phyloP scores from a whole-genome alignment of 2,113 vertebrate genomes.

The Oxyruncus cristatus region DNA sequence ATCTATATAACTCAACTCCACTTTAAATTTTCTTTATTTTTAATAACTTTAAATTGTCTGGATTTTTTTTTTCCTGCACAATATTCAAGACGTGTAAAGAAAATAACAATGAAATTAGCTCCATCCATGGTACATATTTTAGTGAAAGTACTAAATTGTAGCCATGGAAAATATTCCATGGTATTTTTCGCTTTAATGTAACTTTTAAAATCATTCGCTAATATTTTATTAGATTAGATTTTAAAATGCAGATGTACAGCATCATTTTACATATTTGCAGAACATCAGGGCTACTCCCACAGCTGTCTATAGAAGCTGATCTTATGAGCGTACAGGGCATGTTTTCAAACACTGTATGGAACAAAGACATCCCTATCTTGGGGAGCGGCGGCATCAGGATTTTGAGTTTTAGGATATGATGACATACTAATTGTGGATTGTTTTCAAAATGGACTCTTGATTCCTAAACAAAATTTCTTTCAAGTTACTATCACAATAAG shows the following conservation, averaged over 20 bases:
- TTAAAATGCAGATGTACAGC: neutral
- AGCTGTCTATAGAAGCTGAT: neutral
- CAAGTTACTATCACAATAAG: neutral
- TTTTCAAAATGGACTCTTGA: neutral
- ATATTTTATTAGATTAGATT: neutral
- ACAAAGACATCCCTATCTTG: neutral
- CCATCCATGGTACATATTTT: neutral
- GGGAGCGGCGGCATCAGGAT: neutral
- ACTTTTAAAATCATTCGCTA: neutral
- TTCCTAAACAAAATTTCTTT: neutral
- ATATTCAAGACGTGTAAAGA: neutral
- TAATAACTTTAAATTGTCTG: neutral
- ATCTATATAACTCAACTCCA: neutral
- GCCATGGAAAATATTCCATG: neutral
- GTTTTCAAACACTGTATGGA: neutral
- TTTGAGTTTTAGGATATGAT: neutral
- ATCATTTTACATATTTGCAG: slow-evolving; percentile 1
- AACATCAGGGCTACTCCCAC: neutral
- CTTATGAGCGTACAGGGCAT: neutral
- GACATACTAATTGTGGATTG: neutral
- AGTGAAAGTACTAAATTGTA: neutral
- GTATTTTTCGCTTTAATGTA: neutral
- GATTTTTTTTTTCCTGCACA: neutral
- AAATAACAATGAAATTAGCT: neutral
- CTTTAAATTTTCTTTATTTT: neutral